Evolutionary conservation across 2,888 invertebrate genomes (phyloP).

Genomic region (Fragum whitleyi): DNA sequence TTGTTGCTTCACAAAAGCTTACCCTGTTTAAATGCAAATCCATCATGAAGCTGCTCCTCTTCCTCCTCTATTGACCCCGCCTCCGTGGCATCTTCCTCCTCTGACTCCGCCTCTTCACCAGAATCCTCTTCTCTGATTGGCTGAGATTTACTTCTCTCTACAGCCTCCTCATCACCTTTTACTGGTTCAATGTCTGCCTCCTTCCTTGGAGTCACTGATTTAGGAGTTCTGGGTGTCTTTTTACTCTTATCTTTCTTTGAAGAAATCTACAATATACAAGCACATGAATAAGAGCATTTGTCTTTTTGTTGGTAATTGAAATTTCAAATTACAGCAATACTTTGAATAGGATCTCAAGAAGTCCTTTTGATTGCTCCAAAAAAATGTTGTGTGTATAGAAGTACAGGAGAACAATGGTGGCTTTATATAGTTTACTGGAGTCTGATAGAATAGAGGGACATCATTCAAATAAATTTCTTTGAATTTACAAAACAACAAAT

Average conservation of each 20-base stretch:
- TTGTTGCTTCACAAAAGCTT: too few relatives aligned
- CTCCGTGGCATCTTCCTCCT: conserved; percentile 58
- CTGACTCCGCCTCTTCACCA: conserved; percentile 61
- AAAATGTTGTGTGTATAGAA: too few relatives aligned
- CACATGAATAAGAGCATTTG: background rate
- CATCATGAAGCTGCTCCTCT: conserved; percentile 75
- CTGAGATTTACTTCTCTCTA: conserved; percentile 16
- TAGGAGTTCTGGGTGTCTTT: conserved; percentile 30
- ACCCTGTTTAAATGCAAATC: conserved; percentile 81
- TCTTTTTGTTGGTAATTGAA: too few relatives aligned
- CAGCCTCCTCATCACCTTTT: conserved; percentile 22
- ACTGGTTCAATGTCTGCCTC: conserved; percentile 31
- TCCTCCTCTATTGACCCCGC: conserved; percentile 57
- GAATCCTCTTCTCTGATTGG: conserved; percentile 47
- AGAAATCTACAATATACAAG: conserved; percentile 7
- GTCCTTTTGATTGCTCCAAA: too few relatives aligned
- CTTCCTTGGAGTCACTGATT: background rate
- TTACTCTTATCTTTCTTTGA: conserved; percentile 25
- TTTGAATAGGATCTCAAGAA: too few relatives aligned
- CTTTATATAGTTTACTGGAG: too few relatives aligned
- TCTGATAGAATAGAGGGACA: too few relatives aligned
- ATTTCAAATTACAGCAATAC: too few relatives aligned
- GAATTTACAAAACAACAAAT: too few relatives aligned
- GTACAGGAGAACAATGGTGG: too few relatives aligned
- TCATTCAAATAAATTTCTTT: too few relatives aligned